Evolutionary conservation across 2,113 vertebrate species (phyloP), one percentile per base, ranked within the genome.

Genomic region (Girardinichthys multiradiatus): DNA sequence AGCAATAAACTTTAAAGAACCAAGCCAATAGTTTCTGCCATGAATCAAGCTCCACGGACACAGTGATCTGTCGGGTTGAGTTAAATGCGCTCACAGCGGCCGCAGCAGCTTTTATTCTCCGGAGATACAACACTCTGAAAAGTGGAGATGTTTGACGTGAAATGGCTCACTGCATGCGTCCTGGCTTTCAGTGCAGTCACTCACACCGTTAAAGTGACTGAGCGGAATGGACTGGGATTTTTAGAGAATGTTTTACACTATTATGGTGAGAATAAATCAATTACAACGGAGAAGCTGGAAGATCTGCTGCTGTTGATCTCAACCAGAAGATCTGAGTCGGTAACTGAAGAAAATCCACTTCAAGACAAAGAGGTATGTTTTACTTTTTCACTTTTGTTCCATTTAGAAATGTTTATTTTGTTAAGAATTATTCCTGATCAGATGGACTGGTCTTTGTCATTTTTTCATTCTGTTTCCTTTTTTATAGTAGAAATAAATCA

Each of bases 261-360:
- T 59, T 94, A 91, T 37, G 89, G 90, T 0, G 65, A 89, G 26
- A 93, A 93, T 70, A 0, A 37, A 2, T 90, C 92, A 0, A 86
- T 95, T 1, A 84, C 92, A 0, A 66, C 58, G 2, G 64, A 57
- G 17, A 48, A 94, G 24, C 79, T 95, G 51, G 76, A 81, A 11
- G 66, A 93, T 62, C 65, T 95, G 1, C 79, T 95, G 68, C 72
- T 60, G 27, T 10, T 94, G 2, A 77, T 94, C 3, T 87, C 91
- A 26, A 83, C 72, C 66, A 84, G 90, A 4, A 76, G 84, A 68
- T 28, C 86, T 0, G 74, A 67, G 19, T 31, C 67, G 0, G 4
- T 92, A 5, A 39, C 5, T 4, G 62, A 74, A 0, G 69, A n/a
- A 0, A 92, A 93, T n/a, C 90, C 90, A 1, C 88, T 92, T 45